These are phyloP conservation scores for Pachyrhynchus sulphureomaculatus DNA, from an alignment of 1,140 invertebrate species.

Conservation along the genomic window DNA sequence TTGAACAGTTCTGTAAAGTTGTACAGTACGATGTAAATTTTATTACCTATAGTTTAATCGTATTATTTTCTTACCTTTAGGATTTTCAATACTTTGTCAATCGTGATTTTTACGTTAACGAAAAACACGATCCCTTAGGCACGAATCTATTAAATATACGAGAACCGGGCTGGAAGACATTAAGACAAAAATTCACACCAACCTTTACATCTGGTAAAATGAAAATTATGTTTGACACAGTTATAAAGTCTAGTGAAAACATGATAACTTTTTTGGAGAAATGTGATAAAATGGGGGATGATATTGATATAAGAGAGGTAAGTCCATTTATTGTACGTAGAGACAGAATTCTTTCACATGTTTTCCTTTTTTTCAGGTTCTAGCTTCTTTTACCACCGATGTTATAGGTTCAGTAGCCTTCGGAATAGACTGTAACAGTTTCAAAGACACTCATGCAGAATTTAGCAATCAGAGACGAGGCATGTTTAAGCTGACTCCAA, in stretches of 20 bases:
- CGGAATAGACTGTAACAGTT: constrained; percentile 55
- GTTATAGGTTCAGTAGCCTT: constrained; percentile 56
- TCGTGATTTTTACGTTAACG: constrained; percentile 50
- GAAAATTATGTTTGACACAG: constrained; percentile 51
- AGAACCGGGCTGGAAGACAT: constrained; percentile 53
- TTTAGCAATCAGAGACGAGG: constrained; percentile 50
- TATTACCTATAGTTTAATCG: too few relatives aligned
- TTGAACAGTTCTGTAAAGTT: too few relatives aligned
- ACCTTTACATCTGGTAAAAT: constrained; percentile 41
- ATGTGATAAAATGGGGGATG: background rate
- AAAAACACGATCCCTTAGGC: constrained; percentile 52
- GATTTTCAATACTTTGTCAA: constrained; percentile 56
- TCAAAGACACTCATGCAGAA: constrained; percentile 50
- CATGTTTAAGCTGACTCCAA: constrained; percentile 13
- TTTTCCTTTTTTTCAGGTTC: too few relatives aligned
- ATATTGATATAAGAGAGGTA: too few relatives aligned
- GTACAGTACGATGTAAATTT: too few relatives aligned
- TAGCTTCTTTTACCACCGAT: too few relatives aligned
- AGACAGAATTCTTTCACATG: too few relatives aligned
- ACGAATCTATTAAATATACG: constrained; percentile 53
- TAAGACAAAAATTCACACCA: constrained; percentile 53
- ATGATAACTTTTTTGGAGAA: constrained; percentile 48
- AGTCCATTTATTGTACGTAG: too few relatives aligned
- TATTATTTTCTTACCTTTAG: too few relatives aligned
- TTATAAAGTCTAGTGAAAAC: constrained; percentile 35